Base-by-base conservation (phyloP, 1,140 invertebrate species). In the Drosophila chauvacae region DNA sequence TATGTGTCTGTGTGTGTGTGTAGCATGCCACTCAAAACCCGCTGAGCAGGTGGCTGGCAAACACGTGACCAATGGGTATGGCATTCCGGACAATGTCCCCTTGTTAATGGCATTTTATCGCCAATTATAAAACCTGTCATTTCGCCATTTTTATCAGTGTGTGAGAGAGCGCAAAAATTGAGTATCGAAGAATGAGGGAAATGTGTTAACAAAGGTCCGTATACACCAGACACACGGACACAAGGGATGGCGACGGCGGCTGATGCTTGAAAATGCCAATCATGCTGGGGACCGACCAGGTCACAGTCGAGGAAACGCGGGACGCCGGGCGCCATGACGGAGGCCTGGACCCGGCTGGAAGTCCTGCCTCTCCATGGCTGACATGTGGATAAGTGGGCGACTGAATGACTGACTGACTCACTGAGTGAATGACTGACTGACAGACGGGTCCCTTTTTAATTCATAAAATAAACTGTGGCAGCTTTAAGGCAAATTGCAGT, bases 121-220 rank as follows among this genome's bases (percentile, higher is more conserved):
- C 70, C 85, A 88, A 90, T 90, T 90, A 88, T 90, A 85, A 88
- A 85, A 81, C 56, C 85, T 88, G 85, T 78, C 85, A 90, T 71
- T 84, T 78, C 72, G 50, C 65, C 70, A 72, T 84, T 87, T 84
- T 87, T 84, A 90, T 87, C 78, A 77, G 80, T 77, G 82, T 37
- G 44, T 50, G 37, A 10, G 56, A 41, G 44, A 28, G 30, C n/a
- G 13, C 30, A 62, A 57, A 68, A 71, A 68, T 58, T 48, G 28
- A 72, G 53, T 50, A 60, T 82, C 41, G 60, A 68, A 65, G 59
- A 64, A 71, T 53, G 75, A 58, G 42, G 39, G 48, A 77, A 69
- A 68, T 60, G 61, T 68, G 56, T 80, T 70, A 75, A 65, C 61
- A 85, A 74, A 70, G 82, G 63, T 33, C 60, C 44, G 28, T 9